These are phyloP conservation scores for Theristicus caerulescens DNA, from an alignment of 2,113 vertebrate genomes.

Conservation along the genomic window DNA sequence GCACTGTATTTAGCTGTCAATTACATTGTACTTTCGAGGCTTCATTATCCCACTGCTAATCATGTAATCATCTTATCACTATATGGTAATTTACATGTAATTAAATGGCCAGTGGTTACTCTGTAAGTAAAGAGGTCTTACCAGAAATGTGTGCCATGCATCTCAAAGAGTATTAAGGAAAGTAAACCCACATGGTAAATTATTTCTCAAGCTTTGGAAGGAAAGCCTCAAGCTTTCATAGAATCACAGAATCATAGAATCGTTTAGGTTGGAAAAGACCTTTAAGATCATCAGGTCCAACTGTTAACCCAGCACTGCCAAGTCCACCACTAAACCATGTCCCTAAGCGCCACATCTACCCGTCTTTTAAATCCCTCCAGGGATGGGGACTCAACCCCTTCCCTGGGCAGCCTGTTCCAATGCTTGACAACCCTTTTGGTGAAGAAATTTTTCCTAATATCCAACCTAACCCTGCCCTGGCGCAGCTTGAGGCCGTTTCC, in stretches of 20 bases:
- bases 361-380: background rate
- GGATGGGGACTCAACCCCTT: background rate
- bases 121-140: background rate
- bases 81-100: background rate
- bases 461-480: too few relatives aligned
- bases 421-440: background rate
- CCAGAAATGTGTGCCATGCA: background rate
- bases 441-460: too few relatives aligned
- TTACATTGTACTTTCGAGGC: background rate
- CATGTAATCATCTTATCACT: background rate
- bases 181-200: background rate
- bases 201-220: background rate
- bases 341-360: background rate
- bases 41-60: background rate
- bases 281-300: background rate
- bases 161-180: background rate
- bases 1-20: background rate
- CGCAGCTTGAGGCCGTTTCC: too few relatives aligned
- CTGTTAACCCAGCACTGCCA: background rate
- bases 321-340: background rate
- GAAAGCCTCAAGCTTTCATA: background rate
- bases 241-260: background rate
- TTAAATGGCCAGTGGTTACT: background rate
- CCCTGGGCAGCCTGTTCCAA: background rate
- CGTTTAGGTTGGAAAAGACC: background rate